Conservation (phyloP, 1,140 invertebrate genomes). For the Asbolus verrucosus region DNA sequence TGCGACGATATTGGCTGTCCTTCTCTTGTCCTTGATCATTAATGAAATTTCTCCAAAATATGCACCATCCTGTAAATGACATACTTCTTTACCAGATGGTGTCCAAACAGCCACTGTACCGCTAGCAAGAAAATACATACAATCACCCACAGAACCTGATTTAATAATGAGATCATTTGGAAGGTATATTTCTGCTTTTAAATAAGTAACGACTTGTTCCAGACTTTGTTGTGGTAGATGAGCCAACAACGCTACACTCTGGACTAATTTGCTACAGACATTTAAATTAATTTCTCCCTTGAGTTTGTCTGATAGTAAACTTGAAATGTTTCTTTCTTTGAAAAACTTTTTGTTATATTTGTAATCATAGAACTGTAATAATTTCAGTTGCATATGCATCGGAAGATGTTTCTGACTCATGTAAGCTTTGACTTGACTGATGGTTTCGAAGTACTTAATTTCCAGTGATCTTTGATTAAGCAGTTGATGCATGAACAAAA, state of each 20-base stretch:
- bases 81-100: constrained; percentile 70
- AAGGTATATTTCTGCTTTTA: constrained; percentile 58
- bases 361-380: constrained; percentile 28
- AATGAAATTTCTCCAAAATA: constrained; percentile 64
- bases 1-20: constrained; percentile 68
- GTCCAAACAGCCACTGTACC: constrained; percentile 72
- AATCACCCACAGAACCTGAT: constrained; percentile 69
- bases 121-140: constrained; percentile 71
- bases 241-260: not conserved
- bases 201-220: constrained; percentile 48
- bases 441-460: constrained; percentile 16
- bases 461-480: constrained; percentile 14
- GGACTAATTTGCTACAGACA: constrained; percentile 21
- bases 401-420: constrained; percentile 24
- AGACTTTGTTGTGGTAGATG: constrained; percentile 7
- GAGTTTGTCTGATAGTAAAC: constrained; percentile 15
- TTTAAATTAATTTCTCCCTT: constrained; percentile 21
- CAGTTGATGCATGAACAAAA: not conserved
- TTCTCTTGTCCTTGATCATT: constrained; percentile 68
- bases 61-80: constrained; percentile 60
- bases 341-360: constrained; percentile 30
- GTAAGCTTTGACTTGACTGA: constrained; percentile 18
- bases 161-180: constrained; percentile 66
- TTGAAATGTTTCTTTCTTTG: not conserved
- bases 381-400: not conserved